Evolutionary conservation across 2,113 vertebrate genomes (phyloP), one percentile per base, ranked within the genome.

Genomic region (Trinectes maculatus): DNA sequence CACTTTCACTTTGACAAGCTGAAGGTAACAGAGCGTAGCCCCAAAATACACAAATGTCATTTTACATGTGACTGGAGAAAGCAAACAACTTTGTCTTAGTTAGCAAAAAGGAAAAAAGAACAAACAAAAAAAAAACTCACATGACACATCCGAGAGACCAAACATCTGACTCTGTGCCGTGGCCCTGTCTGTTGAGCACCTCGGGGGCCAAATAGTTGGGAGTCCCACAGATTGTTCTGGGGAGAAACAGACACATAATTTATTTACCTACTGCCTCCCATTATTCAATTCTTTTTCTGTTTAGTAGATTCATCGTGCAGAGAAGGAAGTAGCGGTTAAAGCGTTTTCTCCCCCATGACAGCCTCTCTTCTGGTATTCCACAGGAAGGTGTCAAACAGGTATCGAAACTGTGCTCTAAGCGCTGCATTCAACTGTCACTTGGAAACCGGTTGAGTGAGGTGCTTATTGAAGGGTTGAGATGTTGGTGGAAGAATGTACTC

Each of bases 131-230:
- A 25, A 19, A 4, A 4, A 95, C 98, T 95, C 88, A 99, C 98
- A 99, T 96, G 78, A 99, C 98, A 48, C 98, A 99, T 61, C 98
- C 98, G 46, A 99, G 92, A 2, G 98, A 98, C 98, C 98, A 99
- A 55, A 99, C 93, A 0, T 99, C 98, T 0, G 98, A 98, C 82
- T 98, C 97, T 0, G 96, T 95, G 25, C 97, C 95, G 0, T 99
- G 98, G 22, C 98, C 98, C 62, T 98, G 98, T 60, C 96, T 92
- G 92, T 98, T 93, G n/a, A 99, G 89, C 72, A 99, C 97, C 90
- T 99, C 98, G 3, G 98, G 98, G 13, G 98, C 97, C 91, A 99
- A 91, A 64, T 99, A 99, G 88, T 99, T 99, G n/a, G 98, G 98
- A 46, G 98, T 99, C 25, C 98, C 98, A 85, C 98, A 99, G 86